Base-by-base conservation (phyloP, 2,113 vertebrate genomes). In the Malaclemys terrapin region DNA sequence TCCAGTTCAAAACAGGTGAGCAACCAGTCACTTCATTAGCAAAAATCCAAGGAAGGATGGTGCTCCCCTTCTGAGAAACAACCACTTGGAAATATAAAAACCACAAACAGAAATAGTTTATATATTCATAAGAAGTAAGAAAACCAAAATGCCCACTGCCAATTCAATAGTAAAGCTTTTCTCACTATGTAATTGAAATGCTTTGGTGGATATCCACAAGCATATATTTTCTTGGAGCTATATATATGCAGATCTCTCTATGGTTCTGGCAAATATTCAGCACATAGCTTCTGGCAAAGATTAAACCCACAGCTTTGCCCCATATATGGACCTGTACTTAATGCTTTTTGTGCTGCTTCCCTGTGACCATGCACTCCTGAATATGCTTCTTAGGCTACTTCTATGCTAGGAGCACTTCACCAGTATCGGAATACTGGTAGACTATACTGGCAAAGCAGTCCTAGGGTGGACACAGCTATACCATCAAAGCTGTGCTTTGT, bases 1-100 rank as follows among this genome's bases (percentile, higher is more conserved):
- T 97, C 83, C 87, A 94, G 83, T 94, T 85, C 86, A 91, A 94
- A 95, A 57, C 89, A 91, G 91, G 95, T 91, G 62, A 85, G 47
- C 10, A 90, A 82, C 11, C 52, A 91, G 20, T 27, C 80, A 88
- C 85, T 93, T 75, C 91, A 57, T 89, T 82, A 85, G 83, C 53
- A 84, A 94, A 96, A 93, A 76, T 56, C 76, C 52, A 65, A 89
- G 94, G 83, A 29, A 20, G 47, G 59, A 54, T 90, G 82, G 92
- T 86, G 89, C 80, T 75, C 38, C 3, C 92, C 54, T 82, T 19
- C 57, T 95, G 72, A 93, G 95, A 83, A 96, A 86, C 8, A 4
- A n/a, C 10, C 76, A 25, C 54, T 93, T 84, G 76, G 38, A 94
- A 95, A 88, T 57, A 88, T 65, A 65, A 31, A 65, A 27, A 82